Percentiles rank a stretch among this genome's conserved stretches.
These are phyloP conservation scores for Cottoperca gobio DNA, from an alignment of 2,797 vertebrate species.

Conservation along the genomic window DNA sequence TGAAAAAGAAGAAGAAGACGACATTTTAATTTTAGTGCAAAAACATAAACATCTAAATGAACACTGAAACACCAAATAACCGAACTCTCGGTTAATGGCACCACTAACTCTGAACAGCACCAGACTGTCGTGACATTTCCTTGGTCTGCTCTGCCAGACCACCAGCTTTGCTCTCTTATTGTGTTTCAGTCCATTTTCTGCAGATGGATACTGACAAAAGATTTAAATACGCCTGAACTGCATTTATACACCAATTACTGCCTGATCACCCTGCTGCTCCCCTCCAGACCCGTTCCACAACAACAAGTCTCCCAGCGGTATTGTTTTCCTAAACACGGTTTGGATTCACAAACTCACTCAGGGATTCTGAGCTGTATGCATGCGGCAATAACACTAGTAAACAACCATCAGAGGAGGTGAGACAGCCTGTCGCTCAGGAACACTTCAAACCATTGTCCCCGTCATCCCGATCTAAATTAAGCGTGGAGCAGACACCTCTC, in stretches of 20 bases:
- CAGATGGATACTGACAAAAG: slow-evolving; percentile 37
- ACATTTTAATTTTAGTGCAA: no score
- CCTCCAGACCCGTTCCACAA: background rate
- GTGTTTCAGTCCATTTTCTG: slow-evolving; percentile 11
- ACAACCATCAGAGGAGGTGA: slow-evolving; percentile 19
- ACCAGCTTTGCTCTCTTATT: background rate
- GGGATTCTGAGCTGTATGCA: background rate
- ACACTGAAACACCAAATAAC: background rate
- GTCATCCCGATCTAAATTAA: slow-evolving; percentile 20
- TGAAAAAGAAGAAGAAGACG: background rate
- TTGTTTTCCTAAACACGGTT: slow-evolving; percentile 5
- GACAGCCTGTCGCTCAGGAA: slow-evolving; percentile 18
- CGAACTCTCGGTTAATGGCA: background rate
- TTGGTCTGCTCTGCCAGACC: slow-evolving; percentile 5
- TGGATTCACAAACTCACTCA: background rate
- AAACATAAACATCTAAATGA: background rate
- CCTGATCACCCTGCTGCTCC: background rate
- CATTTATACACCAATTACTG: slow-evolving; percentile 30
- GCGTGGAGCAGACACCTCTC: background rate
- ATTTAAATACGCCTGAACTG: slow-evolving; percentile 21
- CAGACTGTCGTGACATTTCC: background rate
- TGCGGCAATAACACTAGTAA: background rate
- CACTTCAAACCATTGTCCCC: slow-evolving; percentile 27
- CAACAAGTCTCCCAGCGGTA: background rate
- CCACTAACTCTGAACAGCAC: background rate